Percentiles rank a stretch among this genome's conserved stretches.
Conservation (phyloP, 2,113 vertebrate species). For the Strix aluco region DNA sequence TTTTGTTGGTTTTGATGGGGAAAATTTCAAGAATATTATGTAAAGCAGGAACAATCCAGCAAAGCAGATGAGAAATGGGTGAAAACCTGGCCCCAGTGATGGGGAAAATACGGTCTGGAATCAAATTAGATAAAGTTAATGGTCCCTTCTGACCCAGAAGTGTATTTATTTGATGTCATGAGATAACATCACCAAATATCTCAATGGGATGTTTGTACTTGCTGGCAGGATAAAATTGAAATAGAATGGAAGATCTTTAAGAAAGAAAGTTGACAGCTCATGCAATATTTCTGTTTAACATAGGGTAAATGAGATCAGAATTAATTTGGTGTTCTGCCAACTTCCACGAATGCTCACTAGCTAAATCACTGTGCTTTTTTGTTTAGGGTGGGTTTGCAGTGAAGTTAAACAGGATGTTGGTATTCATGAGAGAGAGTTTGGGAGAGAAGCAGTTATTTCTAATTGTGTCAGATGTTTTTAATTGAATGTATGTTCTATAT, state of each 20-base stretch:
- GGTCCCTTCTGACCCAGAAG: neutral
- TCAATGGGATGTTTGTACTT: neutral
- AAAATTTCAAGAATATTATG: neutral
- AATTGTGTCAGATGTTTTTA: neutral
- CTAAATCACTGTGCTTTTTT: neutral
- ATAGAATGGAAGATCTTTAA: neutral
- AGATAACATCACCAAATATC: neutral
- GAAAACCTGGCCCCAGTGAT: neutral
- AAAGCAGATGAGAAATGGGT: neutral
- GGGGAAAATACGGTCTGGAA: neutral
- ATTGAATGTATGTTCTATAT: neutral
- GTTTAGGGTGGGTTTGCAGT: neutral
- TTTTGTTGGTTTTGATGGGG: neutral
- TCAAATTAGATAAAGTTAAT: neutral
- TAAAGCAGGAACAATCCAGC: neutral
- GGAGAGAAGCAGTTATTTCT: neutral
- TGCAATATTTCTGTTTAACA: constrained; percentile 3
- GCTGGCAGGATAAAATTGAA: neutral
- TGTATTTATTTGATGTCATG: neutral
- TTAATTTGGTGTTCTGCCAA: neutral
- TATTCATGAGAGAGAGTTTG: neutral
- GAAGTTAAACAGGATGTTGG: neutral
- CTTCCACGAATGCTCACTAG: neutral
- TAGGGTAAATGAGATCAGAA: neutral
- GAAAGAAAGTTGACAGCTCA: neutral